These are phyloP conservation scores for Drosophila pallidifrons DNA, from an alignment of 1,140 invertebrate species.

Conservation along the genomic window DNA sequence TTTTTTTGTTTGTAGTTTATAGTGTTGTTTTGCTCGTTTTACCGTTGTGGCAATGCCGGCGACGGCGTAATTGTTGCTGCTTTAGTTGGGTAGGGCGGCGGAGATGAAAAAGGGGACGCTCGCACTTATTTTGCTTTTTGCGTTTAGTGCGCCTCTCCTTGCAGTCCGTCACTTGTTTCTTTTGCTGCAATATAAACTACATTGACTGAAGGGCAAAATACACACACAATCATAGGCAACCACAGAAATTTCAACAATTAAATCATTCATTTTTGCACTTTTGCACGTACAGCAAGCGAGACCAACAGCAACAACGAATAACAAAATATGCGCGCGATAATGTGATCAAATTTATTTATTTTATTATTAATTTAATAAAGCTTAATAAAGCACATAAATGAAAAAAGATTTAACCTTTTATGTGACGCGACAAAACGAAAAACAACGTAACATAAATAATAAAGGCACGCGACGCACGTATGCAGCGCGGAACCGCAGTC, in stretches of 20 bases:
- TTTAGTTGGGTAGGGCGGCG: not conserved
- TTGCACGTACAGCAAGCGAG: slow-evolving; percentile 15
- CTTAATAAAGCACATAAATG: slow-evolving; percentile 19
- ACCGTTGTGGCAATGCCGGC: slow-evolving; percentile 42
- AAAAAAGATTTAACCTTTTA: slow-evolving; percentile 23
- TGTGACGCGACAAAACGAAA: slow-evolving; percentile 19
- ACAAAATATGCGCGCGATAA: not conserved
- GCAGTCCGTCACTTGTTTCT: slow-evolving; percentile 42
- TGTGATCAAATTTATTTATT: slow-evolving; percentile 20
- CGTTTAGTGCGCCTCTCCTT: slow-evolving; percentile 24
- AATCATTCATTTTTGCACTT: slow-evolving; percentile 44
- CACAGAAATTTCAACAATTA: slow-evolving; percentile 54
- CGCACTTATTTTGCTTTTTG: slow-evolving; percentile 25
- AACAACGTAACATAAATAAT: slow-evolving; percentile 27
- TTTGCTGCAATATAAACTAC: slow-evolving; percentile 51
- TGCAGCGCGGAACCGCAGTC: slow-evolving; percentile 12
- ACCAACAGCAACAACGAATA: not conserved
- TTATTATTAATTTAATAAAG: slow-evolving; percentile 36
- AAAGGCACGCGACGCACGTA: slow-evolving; percentile 50
- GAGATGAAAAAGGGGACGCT: slow-evolving; percentile 34
- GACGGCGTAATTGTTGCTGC: slow-evolving; percentile 31
- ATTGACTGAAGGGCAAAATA: slow-evolving; percentile 53
- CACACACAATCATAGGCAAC: slow-evolving; percentile 6
- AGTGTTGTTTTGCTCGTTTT: slow-evolving; percentile 22
- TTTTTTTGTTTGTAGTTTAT: slow-evolving; percentile 10